Percentiles rank a stretch among this genome's conserved stretches.
phyloP scores from a whole-genome alignment of 2,888 invertebrate genomes.

The Nymphalis polychloros region DNA sequence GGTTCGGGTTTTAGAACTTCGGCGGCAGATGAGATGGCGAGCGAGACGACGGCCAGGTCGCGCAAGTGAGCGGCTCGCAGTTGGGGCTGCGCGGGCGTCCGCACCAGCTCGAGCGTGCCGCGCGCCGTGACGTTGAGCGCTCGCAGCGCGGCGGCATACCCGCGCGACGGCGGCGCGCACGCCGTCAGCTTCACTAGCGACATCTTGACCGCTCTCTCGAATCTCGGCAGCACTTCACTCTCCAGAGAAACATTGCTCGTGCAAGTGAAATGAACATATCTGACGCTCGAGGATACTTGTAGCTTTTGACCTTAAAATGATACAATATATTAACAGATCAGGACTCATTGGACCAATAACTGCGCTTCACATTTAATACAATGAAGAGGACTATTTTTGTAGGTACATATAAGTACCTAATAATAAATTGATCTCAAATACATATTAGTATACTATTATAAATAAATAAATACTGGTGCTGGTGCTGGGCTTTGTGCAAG shows the following conservation, averaged over 20 bases:
- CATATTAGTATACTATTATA: too few species aligned
- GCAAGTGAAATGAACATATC: slow-evolving; percentile 35
- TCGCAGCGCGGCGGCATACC: slow-evolving; percentile 33
- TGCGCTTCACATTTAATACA: too few species aligned
- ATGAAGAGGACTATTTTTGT: too few species aligned
- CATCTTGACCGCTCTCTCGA: slow-evolving; percentile 31
- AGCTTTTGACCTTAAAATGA: slow-evolving; percentile 29
- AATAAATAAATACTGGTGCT: too few species aligned
- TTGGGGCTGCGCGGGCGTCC: slow-evolving; percentile 67
- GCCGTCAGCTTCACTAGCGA: slow-evolving; percentile 30
- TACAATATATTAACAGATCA: too few species aligned
- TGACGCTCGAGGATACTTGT: slow-evolving; percentile 21
- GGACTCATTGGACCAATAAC: too few species aligned
- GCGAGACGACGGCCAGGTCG: slow-evolving; percentile 83
- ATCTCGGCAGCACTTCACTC: slow-evolving; percentile 36
- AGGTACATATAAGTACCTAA: too few species aligned
- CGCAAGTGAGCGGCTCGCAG: slow-evolving; percentile 85
- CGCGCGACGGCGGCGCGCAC: slow-evolving; percentile 40
- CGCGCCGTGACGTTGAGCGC: slow-evolving; percentile 59
- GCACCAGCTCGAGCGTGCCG: slow-evolving; percentile 84
- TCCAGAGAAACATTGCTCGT: slow-evolving; percentile 34
- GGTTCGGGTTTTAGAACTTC: slow-evolving; percentile 85
- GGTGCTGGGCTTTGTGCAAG: too few species aligned
- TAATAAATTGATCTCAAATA: too few species aligned
- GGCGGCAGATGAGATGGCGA: slow-evolving; percentile 82